Percentiles rank a stretch among this genome's conserved stretches.
These are phyloP conservation scores for Thomomys bottae DNA, from an alignment of 2,113 vertebrate species.

Conservation along the genomic window DNA sequence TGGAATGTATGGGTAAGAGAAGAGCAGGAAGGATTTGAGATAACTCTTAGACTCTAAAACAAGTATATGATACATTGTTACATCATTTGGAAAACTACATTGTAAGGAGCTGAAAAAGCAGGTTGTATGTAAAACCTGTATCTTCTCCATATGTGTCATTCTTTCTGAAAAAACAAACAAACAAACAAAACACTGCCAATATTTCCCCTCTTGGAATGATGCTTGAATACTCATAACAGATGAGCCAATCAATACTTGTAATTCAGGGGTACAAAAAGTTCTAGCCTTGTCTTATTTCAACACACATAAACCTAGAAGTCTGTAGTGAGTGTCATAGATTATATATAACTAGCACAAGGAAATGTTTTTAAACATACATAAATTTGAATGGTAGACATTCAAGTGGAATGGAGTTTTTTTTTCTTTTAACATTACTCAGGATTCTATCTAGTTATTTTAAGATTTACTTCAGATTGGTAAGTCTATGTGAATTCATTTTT, in stretches of 20 bases:
- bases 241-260: neutral
- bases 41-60: neutral
- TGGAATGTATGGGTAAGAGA: neutral
- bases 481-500: neutral
- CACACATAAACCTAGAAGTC: neutral
- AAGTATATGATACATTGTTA: neutral
- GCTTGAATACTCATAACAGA: neutral
- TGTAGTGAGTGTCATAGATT: neutral
- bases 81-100: neutral
- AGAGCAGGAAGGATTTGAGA: neutral
- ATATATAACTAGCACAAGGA: neutral
- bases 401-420: neutral
- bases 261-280: neutral
- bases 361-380: neutral
- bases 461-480: neutral
- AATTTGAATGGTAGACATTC: neutral
- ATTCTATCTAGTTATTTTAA: neutral
- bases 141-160: neutral
- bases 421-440: neutral
- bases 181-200: too few relatives aligned
- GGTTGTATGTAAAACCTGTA: conserved; percentile 24
- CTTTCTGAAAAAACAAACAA: conserved; percentile 51
- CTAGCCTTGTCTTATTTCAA: neutral
- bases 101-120: neutral
- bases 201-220: neutral